Evolutionary conservation across 2,113 vertebrate genomes (phyloP), one percentile per base, ranked within the genome.

Genomic region (Hippocampus barbouri): DNA sequence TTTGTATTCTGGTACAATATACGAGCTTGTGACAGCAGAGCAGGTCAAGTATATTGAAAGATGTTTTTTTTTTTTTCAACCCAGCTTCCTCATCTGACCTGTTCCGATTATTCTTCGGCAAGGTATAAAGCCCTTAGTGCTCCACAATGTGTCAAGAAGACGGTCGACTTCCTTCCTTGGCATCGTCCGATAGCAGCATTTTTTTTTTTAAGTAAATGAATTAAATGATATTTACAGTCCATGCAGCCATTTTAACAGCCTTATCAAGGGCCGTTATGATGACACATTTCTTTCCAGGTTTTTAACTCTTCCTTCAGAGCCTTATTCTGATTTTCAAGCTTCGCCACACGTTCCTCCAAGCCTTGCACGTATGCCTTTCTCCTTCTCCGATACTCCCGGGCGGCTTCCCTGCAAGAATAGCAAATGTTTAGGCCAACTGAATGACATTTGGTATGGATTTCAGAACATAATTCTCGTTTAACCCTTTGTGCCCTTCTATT

Each of bases 271-370:
- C 43, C 43, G 15, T 66, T 47, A 66, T 66, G 64, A 41, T 63
- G 61, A 7, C 63, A 65, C 41, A 66, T 66, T 66, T 47, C 64
- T 47, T 66, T 66, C 64, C 64, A 66, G n/a, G 23, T 47, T 66
- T 66, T 47, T 27, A 66, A 23, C 41, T 66, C 64, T 8, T 66
- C 64, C 64, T 47, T 66, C 64, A 66, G 23, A 45, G 43, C 64
- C 23, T 66, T 66, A 47, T 66, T 66, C 40, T 66, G 64, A 27
- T 66, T 47, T 27, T 66, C 64, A 8, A 66, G 64, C 43, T 66
- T 47, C 1, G 64, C 64, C 64, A 66, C 64, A 4, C 43, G 64
- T 45, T 66, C 43, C 43, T 66, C 64, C 41, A 66, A 45, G 41
- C 64, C 64, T 18, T 66, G 64, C 8, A 66, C 64, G 23, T 66